Conservation (phyloP, 2,888 invertebrate species). For the Hoplodrina blanda region DNA sequence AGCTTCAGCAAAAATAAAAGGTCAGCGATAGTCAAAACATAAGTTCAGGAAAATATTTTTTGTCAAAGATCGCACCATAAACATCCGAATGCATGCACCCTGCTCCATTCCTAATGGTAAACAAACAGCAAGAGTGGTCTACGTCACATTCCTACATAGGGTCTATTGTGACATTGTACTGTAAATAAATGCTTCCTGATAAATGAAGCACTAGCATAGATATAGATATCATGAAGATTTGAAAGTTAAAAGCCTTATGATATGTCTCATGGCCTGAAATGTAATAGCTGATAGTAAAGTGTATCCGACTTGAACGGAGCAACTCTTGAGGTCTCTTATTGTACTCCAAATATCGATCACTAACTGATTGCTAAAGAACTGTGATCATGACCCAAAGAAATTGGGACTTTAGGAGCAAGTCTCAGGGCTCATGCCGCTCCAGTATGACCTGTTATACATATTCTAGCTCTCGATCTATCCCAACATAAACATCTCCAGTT, state of each 20-base stretch:
- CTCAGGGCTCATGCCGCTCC: too few relatives aligned
- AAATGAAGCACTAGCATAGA: slow-evolving; percentile 5
- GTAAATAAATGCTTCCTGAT: slow-evolving; percentile 40
- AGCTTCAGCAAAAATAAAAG: too few relatives aligned
- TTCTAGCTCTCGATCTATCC: too few relatives aligned
- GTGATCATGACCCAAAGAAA: not conserved
- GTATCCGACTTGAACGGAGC: not conserved
- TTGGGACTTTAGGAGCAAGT: not conserved
- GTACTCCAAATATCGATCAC: not conserved
- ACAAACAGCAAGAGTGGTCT: slow-evolving; percentile 68
- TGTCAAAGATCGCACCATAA: slow-evolving; percentile 54
- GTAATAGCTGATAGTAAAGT: not conserved
- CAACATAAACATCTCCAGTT: not conserved
- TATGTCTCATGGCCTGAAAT: too few relatives aligned
- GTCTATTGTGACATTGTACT: slow-evolving; percentile 61
- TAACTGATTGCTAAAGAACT: not conserved
- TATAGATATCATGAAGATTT: not conserved
- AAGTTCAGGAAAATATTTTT: not conserved
- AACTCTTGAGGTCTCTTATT: too few relatives aligned
- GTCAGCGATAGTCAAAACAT: too few relatives aligned
- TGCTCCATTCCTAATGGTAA: slow-evolving; percentile 70
- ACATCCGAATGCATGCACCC: slow-evolving; percentile 36
- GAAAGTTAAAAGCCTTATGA: not conserved
- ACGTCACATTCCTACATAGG: slow-evolving; percentile 68
- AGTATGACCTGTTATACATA: too few relatives aligned